Evolutionary conservation across 2,113 vertebrate genomes (phyloP).

Genomic region (Aix galericulata): DNA sequence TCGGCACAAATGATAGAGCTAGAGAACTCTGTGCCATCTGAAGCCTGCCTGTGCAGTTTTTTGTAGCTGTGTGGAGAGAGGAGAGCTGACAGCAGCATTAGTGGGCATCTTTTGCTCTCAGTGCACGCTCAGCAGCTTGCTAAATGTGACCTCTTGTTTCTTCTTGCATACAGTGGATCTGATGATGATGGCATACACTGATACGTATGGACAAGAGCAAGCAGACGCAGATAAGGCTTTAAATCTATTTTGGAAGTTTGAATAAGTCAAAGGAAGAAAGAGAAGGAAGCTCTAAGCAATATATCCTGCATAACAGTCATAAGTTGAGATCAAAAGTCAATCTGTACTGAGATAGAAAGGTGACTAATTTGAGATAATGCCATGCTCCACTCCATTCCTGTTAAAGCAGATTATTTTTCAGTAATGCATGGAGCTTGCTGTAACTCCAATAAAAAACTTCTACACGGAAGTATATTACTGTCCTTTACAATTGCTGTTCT

Average conservation of each 20-base stretch:
- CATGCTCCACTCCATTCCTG: background rate
- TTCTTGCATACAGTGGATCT: background rate
- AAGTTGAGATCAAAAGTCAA: background rate
- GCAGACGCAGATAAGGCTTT: background rate
- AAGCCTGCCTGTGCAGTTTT: background rate
- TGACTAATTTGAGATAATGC: background rate
- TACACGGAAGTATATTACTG: fast-evolving
- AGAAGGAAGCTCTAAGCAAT: background rate
- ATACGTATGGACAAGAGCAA: background rate
- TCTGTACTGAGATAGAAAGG: background rate
- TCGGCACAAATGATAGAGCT: background rate
- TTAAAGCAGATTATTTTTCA: background rate
- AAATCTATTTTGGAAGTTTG: background rate
- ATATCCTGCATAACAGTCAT: background rate
- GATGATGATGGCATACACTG: fast-evolving
- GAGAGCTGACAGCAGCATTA: background rate
- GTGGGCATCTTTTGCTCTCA: background rate
- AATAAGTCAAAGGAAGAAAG: background rate
- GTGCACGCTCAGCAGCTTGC: background rate
- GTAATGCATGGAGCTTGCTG: background rate
- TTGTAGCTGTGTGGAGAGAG: fast-evolving
- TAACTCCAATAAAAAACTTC: background rate
- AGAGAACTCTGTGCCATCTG: background rate
- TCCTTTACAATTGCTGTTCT: background rate
- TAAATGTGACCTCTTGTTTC: background rate